These are phyloP conservation scores for Corapipo altera DNA, from an alignment of 2,113 vertebrate species.

Conservation along the genomic window DNA sequence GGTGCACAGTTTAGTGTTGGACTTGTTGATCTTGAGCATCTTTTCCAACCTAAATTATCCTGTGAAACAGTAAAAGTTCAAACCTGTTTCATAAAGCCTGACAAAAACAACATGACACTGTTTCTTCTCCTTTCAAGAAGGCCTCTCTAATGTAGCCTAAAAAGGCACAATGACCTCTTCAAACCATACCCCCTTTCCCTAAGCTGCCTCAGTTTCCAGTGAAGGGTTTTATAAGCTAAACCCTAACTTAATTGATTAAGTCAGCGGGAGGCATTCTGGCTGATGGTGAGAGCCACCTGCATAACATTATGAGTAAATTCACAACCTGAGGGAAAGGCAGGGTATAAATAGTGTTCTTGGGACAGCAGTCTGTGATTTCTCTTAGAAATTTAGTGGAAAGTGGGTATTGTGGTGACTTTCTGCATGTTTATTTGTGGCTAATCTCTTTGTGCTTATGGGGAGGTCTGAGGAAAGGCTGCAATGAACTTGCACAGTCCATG, in stretches of 20 bases:
- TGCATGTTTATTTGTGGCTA: accelerated
- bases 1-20: background rate
- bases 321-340: background rate
- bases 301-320: background rate
- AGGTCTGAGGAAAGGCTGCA: accelerated
- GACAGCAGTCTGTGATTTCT: accelerated
- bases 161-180: accelerated
- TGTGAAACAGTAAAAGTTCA: background rate
- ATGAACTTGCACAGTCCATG: accelerated
- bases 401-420: accelerated
- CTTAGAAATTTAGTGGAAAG: accelerated
- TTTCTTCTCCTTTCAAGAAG: accelerated
- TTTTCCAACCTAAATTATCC: background rate
- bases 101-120: accelerated
- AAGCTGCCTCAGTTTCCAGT: accelerated
- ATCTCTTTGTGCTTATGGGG: accelerated
- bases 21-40: too few species aligned
- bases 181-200: accelerated
- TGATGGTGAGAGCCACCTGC: background rate
- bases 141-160: accelerated
- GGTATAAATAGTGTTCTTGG: background rate
- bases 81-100: accelerated
- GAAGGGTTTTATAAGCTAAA: background rate
- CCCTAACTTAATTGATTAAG: background rate
- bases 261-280: background rate